These are phyloP conservation scores for Pachydiplax longipennis DNA, from an alignment of 2,888 invertebrate genomes.

Conservation along the genomic window DNA sequence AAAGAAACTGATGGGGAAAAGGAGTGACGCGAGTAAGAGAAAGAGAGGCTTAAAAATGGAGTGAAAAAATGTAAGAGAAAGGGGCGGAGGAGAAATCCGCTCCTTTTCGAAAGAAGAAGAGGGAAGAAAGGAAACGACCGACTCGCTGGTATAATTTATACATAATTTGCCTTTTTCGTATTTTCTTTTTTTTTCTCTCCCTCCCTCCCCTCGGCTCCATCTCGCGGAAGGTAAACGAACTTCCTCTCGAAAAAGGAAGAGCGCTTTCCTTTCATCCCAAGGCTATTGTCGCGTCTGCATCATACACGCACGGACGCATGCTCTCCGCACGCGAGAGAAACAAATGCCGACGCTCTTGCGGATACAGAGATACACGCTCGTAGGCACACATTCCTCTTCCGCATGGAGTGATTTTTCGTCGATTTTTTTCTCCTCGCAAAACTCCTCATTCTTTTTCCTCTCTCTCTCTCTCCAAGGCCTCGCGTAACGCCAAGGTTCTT, in stretches of 20 bases:
- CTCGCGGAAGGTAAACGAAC: neutral
- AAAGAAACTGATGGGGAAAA: neutral
- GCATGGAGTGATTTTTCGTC: neutral
- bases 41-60: neutral
- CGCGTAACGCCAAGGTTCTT: neutral
- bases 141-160: neutral
- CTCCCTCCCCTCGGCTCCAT: neutral
- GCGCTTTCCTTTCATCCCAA: neutral
- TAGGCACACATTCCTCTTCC: neutral
- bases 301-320: neutral
- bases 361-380: neutral
- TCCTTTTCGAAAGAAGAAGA: neutral
- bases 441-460: neutral
- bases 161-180: neutral
- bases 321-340: neutral
- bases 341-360: no score
- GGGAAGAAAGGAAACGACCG: neutral
- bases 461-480: neutral
- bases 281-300: neutral
- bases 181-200: neutral
- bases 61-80: neutral
- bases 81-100: neutral
- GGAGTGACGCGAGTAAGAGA: neutral
- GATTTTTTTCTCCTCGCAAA: neutral
- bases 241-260: neutral